A percentile compares a stretch with the other conserved stretches of the same genome.
Conservation (phyloP, 2,888 invertebrate genomes). For the Melikaiella ostensackeni region DNA sequence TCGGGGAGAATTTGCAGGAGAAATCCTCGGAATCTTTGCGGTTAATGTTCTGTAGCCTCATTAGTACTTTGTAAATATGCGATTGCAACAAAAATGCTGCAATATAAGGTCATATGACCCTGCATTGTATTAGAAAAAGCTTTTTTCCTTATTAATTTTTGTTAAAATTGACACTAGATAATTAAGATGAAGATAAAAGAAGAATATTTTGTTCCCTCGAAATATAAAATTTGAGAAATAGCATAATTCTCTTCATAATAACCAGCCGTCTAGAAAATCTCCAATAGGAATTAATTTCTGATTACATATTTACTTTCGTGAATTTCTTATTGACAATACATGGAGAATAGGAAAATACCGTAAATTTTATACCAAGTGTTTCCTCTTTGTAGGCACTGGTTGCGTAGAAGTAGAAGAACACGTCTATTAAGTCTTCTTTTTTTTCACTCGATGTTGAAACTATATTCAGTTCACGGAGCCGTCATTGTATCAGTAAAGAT, state of each 20-base stretch:
- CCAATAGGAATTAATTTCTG: conserved; percentile 3
- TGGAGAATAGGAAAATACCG: background rate
- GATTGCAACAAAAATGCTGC: background rate
- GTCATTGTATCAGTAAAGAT: conserved; percentile 49
- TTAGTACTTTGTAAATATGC: background rate
- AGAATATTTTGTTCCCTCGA: too few relatives aligned
- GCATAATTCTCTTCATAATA: background rate
- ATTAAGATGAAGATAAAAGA: background rate
- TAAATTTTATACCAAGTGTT: too few relatives aligned
- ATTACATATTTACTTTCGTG: background rate
- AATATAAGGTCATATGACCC: background rate
- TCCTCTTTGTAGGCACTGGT: too few relatives aligned
- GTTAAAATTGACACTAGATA: background rate
- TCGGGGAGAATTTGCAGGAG: background rate
- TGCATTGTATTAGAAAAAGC: conserved; percentile 1
- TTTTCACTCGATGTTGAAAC: conserved; percentile 46
- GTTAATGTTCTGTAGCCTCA: conserved; percentile 11
- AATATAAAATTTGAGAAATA: too few relatives aligned
- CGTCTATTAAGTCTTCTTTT: background rate
- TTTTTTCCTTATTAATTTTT: background rate
- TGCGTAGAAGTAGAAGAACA: background rate
- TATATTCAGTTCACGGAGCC: conserved; percentile 43
- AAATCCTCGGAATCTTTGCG: background rate
- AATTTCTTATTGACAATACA: background rate
- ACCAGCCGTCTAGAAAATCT: background rate